These are phyloP conservation scores for Rallus crepitans DNA, from an alignment of 2,797 vertebrate genomes.

Conservation along the genomic window DNA sequence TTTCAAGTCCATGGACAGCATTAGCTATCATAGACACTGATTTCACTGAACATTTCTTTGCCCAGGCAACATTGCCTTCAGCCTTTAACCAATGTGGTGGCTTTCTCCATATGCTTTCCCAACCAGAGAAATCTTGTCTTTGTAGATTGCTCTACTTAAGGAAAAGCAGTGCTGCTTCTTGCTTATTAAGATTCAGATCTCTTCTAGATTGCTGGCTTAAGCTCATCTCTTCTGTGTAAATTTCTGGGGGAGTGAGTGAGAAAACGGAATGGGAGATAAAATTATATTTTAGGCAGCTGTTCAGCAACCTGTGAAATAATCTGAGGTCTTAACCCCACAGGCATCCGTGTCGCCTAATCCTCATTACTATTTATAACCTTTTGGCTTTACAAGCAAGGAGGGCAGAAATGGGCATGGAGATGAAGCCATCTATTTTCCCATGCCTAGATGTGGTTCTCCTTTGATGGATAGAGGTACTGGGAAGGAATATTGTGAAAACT, in stretches of 20 bases:
- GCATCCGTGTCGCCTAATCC: neutral
- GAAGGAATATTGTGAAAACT: neutral
- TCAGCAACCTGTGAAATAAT: constrained; percentile 2
- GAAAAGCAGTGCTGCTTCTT: neutral
- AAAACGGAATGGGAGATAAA: neutral
- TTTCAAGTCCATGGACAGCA: neutral
- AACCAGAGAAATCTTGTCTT: neutral
- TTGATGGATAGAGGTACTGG: neutral
- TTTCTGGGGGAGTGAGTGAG: neutral
- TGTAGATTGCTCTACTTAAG: neutral
- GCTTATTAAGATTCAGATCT: neutral
- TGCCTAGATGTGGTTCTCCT: neutral
- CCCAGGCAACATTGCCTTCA: neutral
- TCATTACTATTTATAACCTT: neutral
- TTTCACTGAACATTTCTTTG: neutral
- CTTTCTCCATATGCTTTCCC: neutral
- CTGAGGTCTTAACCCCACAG: neutral
- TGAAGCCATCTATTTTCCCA: neutral
- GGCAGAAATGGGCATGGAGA: neutral
- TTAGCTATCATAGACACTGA: neutral
- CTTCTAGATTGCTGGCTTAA: neutral
- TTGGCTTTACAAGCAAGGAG: neutral
- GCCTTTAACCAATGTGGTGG: neutral
- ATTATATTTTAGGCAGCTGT: neutral
- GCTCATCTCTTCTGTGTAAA: neutral